Evolutionary conservation across 2,113 vertebrate species (phyloP), one percentile per base, ranked within the genome.

Genomic region (Callithrix jacchus): DNA sequence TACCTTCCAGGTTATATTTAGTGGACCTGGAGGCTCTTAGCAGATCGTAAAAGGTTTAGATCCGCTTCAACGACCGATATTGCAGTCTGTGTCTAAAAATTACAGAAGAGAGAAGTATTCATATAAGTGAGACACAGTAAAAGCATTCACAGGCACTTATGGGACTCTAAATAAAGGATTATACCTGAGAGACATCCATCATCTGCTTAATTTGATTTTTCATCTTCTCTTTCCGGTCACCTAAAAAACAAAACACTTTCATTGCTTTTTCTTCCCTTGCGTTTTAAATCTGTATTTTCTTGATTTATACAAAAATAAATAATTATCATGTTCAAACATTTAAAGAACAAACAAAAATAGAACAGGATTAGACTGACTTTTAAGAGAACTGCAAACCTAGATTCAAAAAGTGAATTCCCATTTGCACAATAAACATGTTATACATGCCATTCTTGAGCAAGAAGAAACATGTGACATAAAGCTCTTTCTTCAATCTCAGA

Each of bases 171-270:
- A 64, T n/a, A 95, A 83, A 92, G 25, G 83, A 47, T 77, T 96
- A 94, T 99, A 99, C 99, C 99, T 99, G 98, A 70, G 99, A 99
- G 80, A 99, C 98, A 88, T 99, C 99, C 99, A 99, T 99, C 99
- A 99, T 99, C 97, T 99, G 99, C 97, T 99, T 99, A 85, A 99
- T 99, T 70, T 99, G 98, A 96, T 95, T 97, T 97, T 99, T 99
- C 97, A 99, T 98, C 91, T 98, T 98, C 96, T 99, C 99, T 1
- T 89, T 99, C 35, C 97, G 99, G 94, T 98, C 98, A 97, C 99
- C 99, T 99, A 97, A 93, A 98, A 98, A 35, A 97, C 13, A 96
- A 97, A 97, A 93, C 9, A 40, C 4, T 89, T 89, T 45, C 4
- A 77, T 45, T 92, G 81, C 14, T 93, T 97, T 96, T 91, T 45